Conservation (phyloP, 2,888 invertebrate genomes). For the Cancer borealis region DNA sequence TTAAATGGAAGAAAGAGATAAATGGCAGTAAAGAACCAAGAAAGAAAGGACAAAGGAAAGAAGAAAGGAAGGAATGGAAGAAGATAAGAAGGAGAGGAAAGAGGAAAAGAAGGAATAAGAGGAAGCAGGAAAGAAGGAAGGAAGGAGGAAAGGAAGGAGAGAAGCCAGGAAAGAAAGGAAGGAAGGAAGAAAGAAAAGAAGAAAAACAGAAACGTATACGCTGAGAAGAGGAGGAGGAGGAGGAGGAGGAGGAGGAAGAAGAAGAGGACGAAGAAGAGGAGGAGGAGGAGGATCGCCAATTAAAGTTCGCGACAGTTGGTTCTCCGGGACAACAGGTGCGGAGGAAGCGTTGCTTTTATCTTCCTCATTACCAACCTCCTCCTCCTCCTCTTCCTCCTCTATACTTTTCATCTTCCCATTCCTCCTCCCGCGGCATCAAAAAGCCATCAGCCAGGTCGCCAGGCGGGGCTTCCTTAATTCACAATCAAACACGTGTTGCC, state of each 20-base stretch:
- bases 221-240: too few species aligned
- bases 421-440: background rate
- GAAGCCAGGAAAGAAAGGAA: background rate
- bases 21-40: too few species aligned
- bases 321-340: slow-evolving; percentile 29
- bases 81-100: too few species aligned
- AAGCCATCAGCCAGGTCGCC: slow-evolving; percentile 2
- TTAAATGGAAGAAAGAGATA: too few species aligned
- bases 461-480: background rate
- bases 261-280: background rate
- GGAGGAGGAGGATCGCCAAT: slow-evolving; percentile 15
- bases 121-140: background rate
- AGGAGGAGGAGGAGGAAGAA: background rate
- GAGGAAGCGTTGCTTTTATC: background rate
- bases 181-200: background rate
- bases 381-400: background rate
- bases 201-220: background rate
- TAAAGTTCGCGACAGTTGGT: slow-evolving; percentile 33
- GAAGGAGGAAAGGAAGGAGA: too few species aligned
- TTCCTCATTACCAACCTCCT: slow-evolving; percentile 31
- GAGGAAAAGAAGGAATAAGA: background rate
- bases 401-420: background rate
- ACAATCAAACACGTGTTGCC: background rate
- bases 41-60: too few species aligned
- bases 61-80: too few species aligned